Evolutionary conservation across 2,888 invertebrate species (phyloP).

Genomic region (Macaria liturata): DNA sequence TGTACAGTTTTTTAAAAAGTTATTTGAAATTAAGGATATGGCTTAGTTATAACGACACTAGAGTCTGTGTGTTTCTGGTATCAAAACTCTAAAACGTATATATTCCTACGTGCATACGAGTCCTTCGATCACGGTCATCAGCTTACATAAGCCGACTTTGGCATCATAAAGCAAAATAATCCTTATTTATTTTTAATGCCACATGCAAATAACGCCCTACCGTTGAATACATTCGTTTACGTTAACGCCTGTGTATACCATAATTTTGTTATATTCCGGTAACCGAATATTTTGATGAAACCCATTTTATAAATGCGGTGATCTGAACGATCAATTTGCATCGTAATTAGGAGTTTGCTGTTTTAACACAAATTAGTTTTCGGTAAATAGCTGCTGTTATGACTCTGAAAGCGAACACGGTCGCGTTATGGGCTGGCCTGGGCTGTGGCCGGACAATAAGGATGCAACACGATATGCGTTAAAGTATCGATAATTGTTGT

Average conservation of each 20-base stretch:
- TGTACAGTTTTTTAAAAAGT: too few species aligned
- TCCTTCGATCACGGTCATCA: constrained; percentile 8
- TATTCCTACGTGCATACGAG: too few species aligned
- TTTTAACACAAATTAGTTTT: constrained; percentile 74
- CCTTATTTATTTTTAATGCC: constrained; percentile 27
- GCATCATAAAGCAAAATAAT: constrained; percentile 23
- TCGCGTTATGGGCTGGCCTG: constrained; percentile 38
- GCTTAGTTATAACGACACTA: too few species aligned
- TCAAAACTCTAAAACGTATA: too few species aligned
- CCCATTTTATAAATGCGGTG: constrained; percentile 65
- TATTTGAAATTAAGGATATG: too few species aligned
- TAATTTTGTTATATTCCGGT: constrained; percentile 25
- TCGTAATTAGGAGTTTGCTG: constrained; percentile 72
- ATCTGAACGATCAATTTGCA: constrained; percentile 77
- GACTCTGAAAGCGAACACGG: constrained; percentile 50
- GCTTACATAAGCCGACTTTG: constrained; percentile 13
- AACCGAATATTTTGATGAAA: constrained; percentile 49
- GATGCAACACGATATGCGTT: constrained; percentile 4
- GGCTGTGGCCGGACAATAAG: constrained; percentile 22
- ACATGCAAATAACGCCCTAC: constrained; percentile 24
- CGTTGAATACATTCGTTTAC: constrained; percentile 26
- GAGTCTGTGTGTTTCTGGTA: too few species aligned
- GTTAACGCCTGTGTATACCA: constrained; percentile 30
- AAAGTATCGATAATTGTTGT: background rate
- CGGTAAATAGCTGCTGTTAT: constrained; percentile 52